Conservation (phyloP, 2,888 invertebrate species). For the Drosophila phalerata region DNA sequence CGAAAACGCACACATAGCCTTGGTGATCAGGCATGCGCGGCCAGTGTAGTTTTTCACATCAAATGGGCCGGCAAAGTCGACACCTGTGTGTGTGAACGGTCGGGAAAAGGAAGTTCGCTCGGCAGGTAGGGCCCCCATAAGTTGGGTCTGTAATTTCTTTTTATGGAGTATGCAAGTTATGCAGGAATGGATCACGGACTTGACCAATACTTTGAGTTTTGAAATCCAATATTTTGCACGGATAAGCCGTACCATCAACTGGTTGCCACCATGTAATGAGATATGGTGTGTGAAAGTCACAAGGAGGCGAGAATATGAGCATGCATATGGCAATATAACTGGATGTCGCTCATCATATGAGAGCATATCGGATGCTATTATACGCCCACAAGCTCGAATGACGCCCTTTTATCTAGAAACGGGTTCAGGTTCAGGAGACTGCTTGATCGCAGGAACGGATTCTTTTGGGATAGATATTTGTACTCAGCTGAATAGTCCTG, state of each 20-base stretch:
- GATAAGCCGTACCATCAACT: too few relatives aligned
- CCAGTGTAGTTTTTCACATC: not conserved
- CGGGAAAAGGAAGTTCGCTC: not conserved
- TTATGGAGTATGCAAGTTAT: too few relatives aligned
- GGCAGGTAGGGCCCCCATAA: not conserved
- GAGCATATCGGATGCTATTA: not conserved
- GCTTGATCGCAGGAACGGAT: too few relatives aligned
- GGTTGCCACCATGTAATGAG: too few relatives aligned
- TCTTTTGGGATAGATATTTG: too few relatives aligned
- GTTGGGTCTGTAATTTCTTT: not conserved
- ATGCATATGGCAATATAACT: not conserved
- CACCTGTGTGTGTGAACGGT: not conserved
- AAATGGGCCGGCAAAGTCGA: too few relatives aligned
- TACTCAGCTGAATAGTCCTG: not conserved
- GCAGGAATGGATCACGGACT: not conserved
- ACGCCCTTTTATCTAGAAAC: not conserved
- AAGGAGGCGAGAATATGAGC: not conserved
- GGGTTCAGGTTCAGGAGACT: not conserved
- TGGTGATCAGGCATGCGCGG: not conserved
- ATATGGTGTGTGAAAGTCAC: not conserved
- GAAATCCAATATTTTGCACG: too few relatives aligned
- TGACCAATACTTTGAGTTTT: not conserved
- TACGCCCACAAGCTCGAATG: not conserved
- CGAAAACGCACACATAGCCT: not conserved
- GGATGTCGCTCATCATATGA: not conserved